These are phyloP conservation scores for Pachyseris speciosa DNA, from an alignment of 64 coral and sea anemone species.

Conservation along the genomic window DNA sequence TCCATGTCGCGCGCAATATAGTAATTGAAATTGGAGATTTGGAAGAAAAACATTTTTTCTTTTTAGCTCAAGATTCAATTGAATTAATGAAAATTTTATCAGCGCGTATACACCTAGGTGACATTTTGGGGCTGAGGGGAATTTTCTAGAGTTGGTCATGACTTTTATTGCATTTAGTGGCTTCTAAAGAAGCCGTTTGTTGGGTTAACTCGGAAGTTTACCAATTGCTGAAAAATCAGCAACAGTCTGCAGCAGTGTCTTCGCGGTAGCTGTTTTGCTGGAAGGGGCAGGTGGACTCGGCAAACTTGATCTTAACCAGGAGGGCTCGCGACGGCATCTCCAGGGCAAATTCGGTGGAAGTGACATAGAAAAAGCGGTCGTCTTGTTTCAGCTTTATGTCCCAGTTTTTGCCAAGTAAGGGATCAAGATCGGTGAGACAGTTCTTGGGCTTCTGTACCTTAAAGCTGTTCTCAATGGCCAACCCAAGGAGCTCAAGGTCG, in stretches of 20 bases:
- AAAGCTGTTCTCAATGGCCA: too few species aligned
- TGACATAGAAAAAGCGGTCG: not conserved
- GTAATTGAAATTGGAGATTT: too few species aligned
- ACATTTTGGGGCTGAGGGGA: too few species aligned
- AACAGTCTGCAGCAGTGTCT: conserved; percentile 1
- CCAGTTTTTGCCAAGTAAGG: not conserved
- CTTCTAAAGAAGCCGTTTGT: too few species aligned
- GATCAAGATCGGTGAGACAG: not conserved
- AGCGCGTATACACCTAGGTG: too few species aligned
- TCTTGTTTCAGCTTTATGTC: not conserved
- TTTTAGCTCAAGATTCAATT: too few species aligned
- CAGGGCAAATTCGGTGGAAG: not conserved
- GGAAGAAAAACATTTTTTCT: too few species aligned
- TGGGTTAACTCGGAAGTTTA: not conserved
- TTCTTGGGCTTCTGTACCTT: too few species aligned
- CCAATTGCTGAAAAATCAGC: conserved; percentile 3
- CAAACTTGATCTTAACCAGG: not conserved
- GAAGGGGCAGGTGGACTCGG: not conserved
- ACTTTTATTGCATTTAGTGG: too few species aligned
- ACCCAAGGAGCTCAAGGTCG: too few species aligned
- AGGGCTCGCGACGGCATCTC: not conserved
- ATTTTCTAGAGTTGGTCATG: not conserved
- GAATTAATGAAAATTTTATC: too few species aligned
- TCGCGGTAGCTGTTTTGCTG: not conserved
- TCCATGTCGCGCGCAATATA: too few species aligned